Percentiles rank a stretch among this genome's conserved stretches.
Conservation (phyloP, 2,888 invertebrate genomes). For the Cistogaster globosa region DNA sequence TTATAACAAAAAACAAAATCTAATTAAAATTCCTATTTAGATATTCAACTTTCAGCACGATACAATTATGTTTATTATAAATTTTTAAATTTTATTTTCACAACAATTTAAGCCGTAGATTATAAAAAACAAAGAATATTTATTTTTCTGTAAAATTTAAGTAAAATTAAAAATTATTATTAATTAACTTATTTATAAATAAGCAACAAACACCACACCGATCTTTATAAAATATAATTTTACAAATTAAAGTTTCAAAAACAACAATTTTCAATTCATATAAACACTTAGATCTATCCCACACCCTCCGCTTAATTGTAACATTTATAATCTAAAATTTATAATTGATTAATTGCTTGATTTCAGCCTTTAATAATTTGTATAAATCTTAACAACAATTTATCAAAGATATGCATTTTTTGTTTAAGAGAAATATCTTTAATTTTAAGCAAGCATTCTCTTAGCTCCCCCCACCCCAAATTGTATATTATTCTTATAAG, state of each 20-base stretch:
- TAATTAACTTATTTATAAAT: neutral
- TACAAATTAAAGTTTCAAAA: conserved; percentile 36
- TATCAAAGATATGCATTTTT: conserved; percentile 5
- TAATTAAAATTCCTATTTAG: conserved; percentile 42
- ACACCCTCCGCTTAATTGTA: conserved; percentile 30
- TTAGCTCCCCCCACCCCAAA: conserved; percentile 29
- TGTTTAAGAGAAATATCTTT: conserved; percentile 18
- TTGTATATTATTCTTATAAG: conserved; percentile 34
- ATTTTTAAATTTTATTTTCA: conserved; percentile 27
- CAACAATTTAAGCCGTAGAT: conserved; percentile 1
- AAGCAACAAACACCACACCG: neutral
- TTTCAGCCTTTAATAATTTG: conserved; percentile 2
- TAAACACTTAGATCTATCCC: neutral
- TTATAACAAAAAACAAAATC: conserved; percentile 1
- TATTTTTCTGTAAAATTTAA: conserved; percentile 4
- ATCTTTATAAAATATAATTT: conserved; percentile 29
- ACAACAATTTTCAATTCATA: neutral
- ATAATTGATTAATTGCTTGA: conserved; percentile 18
- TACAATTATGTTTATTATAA: conserved; percentile 39
- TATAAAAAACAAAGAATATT: neutral
- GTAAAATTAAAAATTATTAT: neutral
- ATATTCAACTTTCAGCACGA: conserved; percentile 33
- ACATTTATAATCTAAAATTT: conserved; percentile 11
- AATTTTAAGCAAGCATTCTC: conserved; percentile 2
- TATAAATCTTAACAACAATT: conserved; percentile 8